These are phyloP conservation scores for Gouania willdenowi DNA, from an alignment of 2,797 vertebrate species.

Conservation along the genomic window DNA sequence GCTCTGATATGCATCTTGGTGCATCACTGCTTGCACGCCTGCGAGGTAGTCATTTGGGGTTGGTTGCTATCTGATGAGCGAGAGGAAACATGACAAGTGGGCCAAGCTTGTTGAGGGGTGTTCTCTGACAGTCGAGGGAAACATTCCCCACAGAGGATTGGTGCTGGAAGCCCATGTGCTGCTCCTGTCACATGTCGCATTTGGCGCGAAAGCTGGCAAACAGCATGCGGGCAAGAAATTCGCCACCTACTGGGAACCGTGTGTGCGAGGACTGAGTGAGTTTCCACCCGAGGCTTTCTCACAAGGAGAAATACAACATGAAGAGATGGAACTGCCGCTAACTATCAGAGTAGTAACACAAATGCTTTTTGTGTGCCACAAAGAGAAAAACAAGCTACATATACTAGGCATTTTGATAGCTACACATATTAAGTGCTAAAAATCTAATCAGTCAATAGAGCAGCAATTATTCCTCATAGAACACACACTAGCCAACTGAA, in stretches of 20 bases:
- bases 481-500: too few relatives aligned
- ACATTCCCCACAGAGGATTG: conserved; percentile 27
- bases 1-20: conserved; percentile 6
- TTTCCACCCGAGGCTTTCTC: conserved; percentile 63
- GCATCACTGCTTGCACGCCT: conserved; percentile 2
- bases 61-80: conserved; percentile 19
- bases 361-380: not conserved
- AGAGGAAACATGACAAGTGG: conserved; percentile 49
- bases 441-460: too few relatives aligned
- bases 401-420: too few relatives aligned
- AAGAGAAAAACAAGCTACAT: conserved; percentile 3
- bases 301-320: conserved; percentile 50
- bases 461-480: too few relatives aligned
- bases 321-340: conserved; percentile 66
- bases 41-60: conserved; percentile 31
- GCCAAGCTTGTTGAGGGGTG: conserved; percentile 36
- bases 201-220: conserved; percentile 51
- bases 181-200: conserved; percentile 68
- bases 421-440: too few relatives aligned
- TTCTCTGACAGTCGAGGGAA: conserved; percentile 33
- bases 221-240: conserved; percentile 60
- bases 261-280: conserved; percentile 46
- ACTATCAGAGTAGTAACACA: conserved; percentile 52
- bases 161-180: conserved; percentile 59
- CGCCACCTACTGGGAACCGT: conserved; percentile 67